Evolutionary conservation across 2,888 invertebrate genomes (phyloP).

Genomic region (Deroplatys truncata): DNA sequence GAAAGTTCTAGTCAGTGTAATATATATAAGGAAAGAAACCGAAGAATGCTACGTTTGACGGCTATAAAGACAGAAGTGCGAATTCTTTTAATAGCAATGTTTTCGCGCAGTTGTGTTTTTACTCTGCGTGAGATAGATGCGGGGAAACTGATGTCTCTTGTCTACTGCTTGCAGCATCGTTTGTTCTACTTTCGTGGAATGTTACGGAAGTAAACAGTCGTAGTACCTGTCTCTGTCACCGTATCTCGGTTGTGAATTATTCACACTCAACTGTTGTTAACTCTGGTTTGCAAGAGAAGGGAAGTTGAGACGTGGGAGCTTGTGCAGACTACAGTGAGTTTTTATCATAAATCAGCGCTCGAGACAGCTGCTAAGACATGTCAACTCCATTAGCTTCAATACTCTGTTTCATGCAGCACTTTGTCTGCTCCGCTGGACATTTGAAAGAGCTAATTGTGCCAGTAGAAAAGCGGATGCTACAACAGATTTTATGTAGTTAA

Average conservation of each 20-base stretch:
- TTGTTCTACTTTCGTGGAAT: background rate
- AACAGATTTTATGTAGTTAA: too few relatives aligned
- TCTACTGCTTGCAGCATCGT: background rate
- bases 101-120: background rate
- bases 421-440: background rate
- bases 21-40: too few relatives aligned
- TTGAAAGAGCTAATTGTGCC: background rate
- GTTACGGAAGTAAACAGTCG: background rate
- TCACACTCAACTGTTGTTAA: background rate
- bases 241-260: background rate
- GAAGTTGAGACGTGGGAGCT: background rate
- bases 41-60: too few relatives aligned
- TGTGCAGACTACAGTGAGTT: background rate
- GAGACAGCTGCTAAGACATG: background rate
- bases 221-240: background rate
- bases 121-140: background rate
- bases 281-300: background rate
- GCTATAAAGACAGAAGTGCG: too few relatives aligned
- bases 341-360: background rate
- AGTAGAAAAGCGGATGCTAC: too few relatives aligned
- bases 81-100: background rate
- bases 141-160: too few relatives aligned
- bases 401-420: background rate
- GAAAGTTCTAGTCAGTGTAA: too few relatives aligned
- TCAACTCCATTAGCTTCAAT: background rate